phyloP scores from a whole-genome alignment of 2,888 invertebrate species.

The Tuberolachnus salignus region DNA sequence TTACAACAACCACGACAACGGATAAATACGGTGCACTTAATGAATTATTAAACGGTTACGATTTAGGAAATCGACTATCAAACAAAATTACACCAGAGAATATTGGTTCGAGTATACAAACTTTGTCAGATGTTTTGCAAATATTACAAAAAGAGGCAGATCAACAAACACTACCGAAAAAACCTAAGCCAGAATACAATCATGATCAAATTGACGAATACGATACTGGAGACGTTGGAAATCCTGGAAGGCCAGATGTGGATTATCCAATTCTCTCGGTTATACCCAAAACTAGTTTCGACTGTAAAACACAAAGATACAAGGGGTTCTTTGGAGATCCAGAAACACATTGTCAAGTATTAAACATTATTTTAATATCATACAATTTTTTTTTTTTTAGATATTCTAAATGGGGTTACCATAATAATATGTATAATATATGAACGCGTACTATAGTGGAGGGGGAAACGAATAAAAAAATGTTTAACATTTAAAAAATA shows the following conservation, averaged over 20 bases:
- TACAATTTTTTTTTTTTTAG: background rate
- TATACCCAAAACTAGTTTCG: conserved; percentile 79
- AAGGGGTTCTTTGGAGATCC: conserved; percentile 91
- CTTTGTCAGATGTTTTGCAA: conserved; percentile 76
- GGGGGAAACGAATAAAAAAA: no score
- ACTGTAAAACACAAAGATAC: conserved; percentile 83
- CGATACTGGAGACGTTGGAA: conserved; percentile 60
- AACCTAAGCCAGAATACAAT: conserved; percentile 20
- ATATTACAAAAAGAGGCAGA: conserved; percentile 66
- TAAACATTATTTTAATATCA: background rate
- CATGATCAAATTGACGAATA: conserved; percentile 48
- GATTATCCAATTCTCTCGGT: conserved; percentile 80
- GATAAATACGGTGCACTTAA: conserved; percentile 62
- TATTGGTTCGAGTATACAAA: conserved; percentile 78
- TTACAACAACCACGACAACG: conserved; percentile 27
- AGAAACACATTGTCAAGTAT: conserved; percentile 82
- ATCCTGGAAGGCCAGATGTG: conserved; percentile 70
- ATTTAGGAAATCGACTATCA: conserved; percentile 77
- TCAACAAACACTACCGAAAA: conserved; percentile 29
- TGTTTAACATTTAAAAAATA: no score
- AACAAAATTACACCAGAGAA: conserved; percentile 78
- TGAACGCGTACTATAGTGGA: no score
- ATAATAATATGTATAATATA: no score
- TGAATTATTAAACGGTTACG: conserved; percentile 74
- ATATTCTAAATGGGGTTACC: background rate